phyloP scores from a whole-genome alignment of 2,888 invertebrate genomes.

The Nemoura dubitans region DNA sequence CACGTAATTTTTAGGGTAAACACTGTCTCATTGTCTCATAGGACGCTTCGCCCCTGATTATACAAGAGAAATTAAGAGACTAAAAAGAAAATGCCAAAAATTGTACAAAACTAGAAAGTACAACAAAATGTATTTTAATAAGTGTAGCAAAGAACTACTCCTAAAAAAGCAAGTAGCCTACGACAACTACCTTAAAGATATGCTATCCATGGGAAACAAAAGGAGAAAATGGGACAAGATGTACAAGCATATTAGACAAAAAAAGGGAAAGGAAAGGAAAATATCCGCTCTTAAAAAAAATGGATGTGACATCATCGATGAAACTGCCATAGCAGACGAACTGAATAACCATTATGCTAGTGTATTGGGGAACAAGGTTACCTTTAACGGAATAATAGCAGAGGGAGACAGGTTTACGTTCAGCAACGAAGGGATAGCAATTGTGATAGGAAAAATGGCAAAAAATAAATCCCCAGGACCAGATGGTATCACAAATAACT shows the following conservation, averaged over 20 bases:
- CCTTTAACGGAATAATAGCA: neutral
- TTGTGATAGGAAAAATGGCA: neutral
- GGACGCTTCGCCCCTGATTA: no score
- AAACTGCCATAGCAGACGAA: neutral
- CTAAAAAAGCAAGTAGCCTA: neutral
- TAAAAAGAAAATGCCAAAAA: no score
- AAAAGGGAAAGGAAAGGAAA: neutral
- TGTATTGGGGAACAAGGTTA: neutral
- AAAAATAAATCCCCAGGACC: slow-evolving; percentile 1
- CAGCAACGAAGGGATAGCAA: neutral
- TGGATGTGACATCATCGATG: neutral
- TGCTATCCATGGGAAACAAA: neutral
- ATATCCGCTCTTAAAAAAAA: neutral
- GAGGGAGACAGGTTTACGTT: neutral
- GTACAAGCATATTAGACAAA: neutral
- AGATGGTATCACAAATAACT: neutral
- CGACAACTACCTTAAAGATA: neutral
- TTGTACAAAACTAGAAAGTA: no score
- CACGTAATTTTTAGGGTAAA: no score
- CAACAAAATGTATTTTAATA: no score
- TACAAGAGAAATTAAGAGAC: no score
- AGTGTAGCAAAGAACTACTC: neutral
- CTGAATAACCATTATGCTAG: no score
- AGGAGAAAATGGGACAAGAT: neutral
- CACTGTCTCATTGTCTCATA: no score